Percentiles rank a stretch among this genome's conserved stretches.
phyloP scores from a whole-genome alignment of 2,113 vertebrate species.

The Rhinolophus ferrumequinum region DNA sequence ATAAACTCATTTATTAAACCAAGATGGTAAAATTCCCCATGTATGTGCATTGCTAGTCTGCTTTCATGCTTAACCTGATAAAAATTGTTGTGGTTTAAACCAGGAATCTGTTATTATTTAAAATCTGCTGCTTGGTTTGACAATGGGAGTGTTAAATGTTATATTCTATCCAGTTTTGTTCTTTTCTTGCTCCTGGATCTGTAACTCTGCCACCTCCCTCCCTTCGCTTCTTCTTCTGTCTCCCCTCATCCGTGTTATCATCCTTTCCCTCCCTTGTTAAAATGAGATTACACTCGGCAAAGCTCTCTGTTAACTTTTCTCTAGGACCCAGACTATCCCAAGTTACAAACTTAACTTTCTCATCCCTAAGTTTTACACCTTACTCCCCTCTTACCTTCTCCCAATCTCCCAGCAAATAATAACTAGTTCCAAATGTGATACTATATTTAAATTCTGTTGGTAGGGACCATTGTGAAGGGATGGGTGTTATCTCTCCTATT shows the following conservation, averaged over 20 bases:
- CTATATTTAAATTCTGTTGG: background rate
- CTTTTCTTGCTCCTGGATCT: background rate
- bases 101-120: slow-evolving; percentile 70
- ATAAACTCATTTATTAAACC: slow-evolving; percentile 68
- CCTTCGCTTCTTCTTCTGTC: background rate
- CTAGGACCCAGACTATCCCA: background rate
- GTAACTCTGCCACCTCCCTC: background rate
- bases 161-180: background rate
- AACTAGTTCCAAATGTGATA: background rate
- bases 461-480: background rate
- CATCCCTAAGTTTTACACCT: background rate
- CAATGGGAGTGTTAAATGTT: background rate
- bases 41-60: slow-evolving; percentile 68
- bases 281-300: background rate
- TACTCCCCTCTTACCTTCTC: background rate
- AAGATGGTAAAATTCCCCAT: slow-evolving; percentile 70
- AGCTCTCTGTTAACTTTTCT: background rate
- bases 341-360: background rate
- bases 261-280: background rate
- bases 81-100: slow-evolving; percentile 78
- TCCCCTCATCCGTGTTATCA: background rate
- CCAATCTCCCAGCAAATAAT: background rate
- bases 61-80: slow-evolving; percentile 79
- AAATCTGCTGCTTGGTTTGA: background rate
- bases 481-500: background rate